A percentile compares a stretch with the other conserved stretches of the same genome.
These are phyloP conservation scores for Oncorhynchus kisutch DNA, from an alignment of 2,113 vertebrate genomes.

Conservation along the genomic window DNA sequence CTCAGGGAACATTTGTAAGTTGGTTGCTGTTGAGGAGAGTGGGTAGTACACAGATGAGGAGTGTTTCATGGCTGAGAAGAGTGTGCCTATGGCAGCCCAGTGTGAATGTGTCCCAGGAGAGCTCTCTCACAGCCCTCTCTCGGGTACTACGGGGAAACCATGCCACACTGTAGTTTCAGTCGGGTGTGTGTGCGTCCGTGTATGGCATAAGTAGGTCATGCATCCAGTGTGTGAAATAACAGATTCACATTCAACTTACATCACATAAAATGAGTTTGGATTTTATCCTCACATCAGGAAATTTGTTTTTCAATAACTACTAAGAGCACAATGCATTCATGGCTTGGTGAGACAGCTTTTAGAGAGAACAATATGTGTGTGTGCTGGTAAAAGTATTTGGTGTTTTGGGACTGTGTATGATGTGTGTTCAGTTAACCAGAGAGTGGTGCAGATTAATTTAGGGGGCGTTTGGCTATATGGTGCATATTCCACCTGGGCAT, in stretches of 20 bases:
- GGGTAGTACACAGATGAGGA: conserved; percentile 2
- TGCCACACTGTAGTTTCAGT: background rate
- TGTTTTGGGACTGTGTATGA: conserved; percentile 1
- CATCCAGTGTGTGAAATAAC: conserved; percentile 59
- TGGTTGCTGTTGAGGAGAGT: background rate
- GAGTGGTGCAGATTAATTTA: background rate
- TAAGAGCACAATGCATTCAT: conserved; percentile 8
- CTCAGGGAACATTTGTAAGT: too few relatives aligned
- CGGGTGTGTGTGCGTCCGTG: background rate
- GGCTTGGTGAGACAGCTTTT: background rate
- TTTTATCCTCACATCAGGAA: conserved; percentile 31
- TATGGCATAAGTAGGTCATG: conserved; percentile 63
- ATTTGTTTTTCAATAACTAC: conserved; percentile 38
- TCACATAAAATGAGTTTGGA: conserved; percentile 46
- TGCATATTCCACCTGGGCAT: background rate
- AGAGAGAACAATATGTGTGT: background rate
- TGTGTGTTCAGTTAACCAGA: conserved; percentile 1
- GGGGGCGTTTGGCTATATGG: background rate
- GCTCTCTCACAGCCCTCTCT: conserved; percentile 14
- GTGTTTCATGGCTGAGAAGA: background rate
- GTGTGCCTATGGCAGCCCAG: background rate
- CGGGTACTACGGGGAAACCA: conserved; percentile 27
- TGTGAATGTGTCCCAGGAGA: conserved; percentile 47
- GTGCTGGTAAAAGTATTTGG: background rate
- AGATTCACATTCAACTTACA: conserved; percentile 58